These are phyloP conservation scores for Typhlichthys eigenmanni DNA, from an alignment of 2,797 vertebrate species.

Conservation along the genomic window DNA sequence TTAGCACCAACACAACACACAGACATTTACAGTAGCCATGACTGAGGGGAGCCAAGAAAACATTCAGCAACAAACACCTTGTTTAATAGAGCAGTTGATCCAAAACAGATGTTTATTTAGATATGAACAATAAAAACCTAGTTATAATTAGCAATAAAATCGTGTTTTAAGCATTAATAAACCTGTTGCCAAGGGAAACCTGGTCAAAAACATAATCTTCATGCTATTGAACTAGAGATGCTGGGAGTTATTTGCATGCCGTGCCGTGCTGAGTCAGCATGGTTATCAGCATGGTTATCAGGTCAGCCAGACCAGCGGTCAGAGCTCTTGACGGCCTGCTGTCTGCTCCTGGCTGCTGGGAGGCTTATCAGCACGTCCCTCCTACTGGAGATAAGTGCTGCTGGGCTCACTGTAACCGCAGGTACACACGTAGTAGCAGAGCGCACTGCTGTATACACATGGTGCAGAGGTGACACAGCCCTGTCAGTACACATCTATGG, in stretches of 20 bases:
- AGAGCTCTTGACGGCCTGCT: slow-evolving; percentile 46
- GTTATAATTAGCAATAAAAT: no score
- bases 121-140: no score
- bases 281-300: slow-evolving; percentile 40
- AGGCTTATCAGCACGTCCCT: slow-evolving; percentile 35
- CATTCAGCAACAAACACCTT: no score
- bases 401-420: slow-evolving; percentile 22
- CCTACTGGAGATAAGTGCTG: slow-evolving; percentile 2
- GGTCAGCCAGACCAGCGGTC: slow-evolving; percentile 56
- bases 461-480: slow-evolving; percentile 36
- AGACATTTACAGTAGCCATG: background rate
- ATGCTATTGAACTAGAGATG: background rate
- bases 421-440: slow-evolving; percentile 26
- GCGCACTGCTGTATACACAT: slow-evolving; percentile 34
- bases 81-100: no score
- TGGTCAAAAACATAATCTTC: background rate
- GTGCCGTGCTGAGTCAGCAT: slow-evolving; percentile 42
- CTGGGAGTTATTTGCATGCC: slow-evolving; percentile 20
- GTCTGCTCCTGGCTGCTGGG: slow-evolving; percentile 24
- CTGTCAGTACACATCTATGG: slow-evolving; percentile 47
- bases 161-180: no score
- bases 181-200: no score
- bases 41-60: no score
- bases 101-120: no score
- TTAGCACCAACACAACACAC: slow-evolving; percentile 9